These are phyloP conservation scores for Apus apus DNA, from an alignment of 2,113 vertebrate species.

Conservation along the genomic window DNA sequence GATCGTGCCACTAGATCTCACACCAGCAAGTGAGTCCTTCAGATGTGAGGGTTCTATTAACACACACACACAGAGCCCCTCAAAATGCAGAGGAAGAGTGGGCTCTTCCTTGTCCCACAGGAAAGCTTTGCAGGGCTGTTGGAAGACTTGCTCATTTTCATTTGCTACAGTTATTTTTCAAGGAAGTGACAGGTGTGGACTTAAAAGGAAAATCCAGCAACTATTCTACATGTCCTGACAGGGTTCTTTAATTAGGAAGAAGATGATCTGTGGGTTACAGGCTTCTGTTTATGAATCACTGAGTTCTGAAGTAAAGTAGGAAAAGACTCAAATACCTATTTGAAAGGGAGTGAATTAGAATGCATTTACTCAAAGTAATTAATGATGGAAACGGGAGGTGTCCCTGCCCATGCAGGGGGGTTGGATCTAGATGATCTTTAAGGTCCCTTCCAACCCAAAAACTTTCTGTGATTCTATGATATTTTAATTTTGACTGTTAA, in stretches of 20 bases:
- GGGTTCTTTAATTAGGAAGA: background rate
- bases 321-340: background rate
- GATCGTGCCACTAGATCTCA: accelerated
- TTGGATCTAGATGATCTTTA: no score
- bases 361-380: background rate
- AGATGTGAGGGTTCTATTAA: background rate
- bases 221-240: background rate
- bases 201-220: slow-evolving; percentile 4
- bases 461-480: no score
- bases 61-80: background rate
- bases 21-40: background rate
- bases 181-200: slow-evolving; percentile 1
- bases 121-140: background rate
- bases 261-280: background rate
- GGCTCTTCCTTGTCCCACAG: background rate
- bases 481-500: background rate
- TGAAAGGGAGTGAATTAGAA: background rate
- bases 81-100: background rate
- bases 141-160: background rate
- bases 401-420: no score
- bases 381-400: background rate
- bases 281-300: background rate
- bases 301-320: background rate
- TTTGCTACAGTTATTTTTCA: slow-evolving; percentile 15
- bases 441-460: no score